Conservation (phyloP, 2,797 vertebrate genomes). For the Tamandua tetradactyla region DNA sequence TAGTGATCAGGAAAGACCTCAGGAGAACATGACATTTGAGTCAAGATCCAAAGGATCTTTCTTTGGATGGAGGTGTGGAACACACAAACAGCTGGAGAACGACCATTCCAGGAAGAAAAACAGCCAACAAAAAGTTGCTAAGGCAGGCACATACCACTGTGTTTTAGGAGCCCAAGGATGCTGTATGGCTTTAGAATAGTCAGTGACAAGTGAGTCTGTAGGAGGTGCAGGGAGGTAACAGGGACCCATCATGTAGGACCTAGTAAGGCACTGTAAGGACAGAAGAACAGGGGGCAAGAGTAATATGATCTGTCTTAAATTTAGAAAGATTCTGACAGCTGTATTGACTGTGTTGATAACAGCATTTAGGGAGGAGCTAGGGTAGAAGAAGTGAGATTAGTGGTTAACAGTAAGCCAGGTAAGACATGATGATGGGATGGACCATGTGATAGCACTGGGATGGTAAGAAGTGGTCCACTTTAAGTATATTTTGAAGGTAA, state of each 20-base stretch:
- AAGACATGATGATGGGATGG: background rate
- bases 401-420: background rate
- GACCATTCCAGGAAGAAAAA: conserved; percentile 13
- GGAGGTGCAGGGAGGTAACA: background rate
- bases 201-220: background rate
- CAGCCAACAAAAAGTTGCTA: background rate
- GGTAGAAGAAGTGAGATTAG: background rate
- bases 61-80: background rate
- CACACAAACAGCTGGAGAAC: background rate
- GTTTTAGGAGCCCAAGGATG: background rate
- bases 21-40: background rate
- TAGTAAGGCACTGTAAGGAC: background rate
- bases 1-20: background rate
- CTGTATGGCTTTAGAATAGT: background rate
- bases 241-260: background rate
- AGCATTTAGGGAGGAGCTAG: background rate
- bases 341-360: background rate
- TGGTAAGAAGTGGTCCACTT: background rate
- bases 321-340: background rate
- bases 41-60: background rate
- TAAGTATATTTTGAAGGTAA: background rate
- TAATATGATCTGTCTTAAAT: background rate
- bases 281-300: background rate
- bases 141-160: background rate
- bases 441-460: background rate